These are phyloP conservation scores for Zapornia atra DNA, from an alignment of 2,113 vertebrate species.

Conservation along the genomic window DNA sequence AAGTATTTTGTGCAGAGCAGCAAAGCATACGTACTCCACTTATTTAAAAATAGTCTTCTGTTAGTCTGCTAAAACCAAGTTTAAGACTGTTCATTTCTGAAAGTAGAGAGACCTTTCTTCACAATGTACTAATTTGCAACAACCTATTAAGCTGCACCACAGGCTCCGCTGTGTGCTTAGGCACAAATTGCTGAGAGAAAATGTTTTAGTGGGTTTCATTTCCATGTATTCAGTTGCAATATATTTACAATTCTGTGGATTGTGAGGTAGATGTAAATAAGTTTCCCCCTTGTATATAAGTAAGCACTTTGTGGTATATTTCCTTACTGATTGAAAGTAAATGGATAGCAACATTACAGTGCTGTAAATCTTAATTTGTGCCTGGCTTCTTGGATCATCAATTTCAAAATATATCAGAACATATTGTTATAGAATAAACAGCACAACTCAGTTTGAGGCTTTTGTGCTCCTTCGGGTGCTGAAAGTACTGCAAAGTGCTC, in stretches of 20 bases:
- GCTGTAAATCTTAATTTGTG: constrained; percentile 21
- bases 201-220: neutral
- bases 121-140: neutral
- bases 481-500: neutral
- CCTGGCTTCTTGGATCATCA: constrained; percentile 3
- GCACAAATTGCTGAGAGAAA: constrained; percentile 17
- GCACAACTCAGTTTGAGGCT: neutral
- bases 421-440: constrained; percentile 30
- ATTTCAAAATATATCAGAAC: constrained; percentile 24
- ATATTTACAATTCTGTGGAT: neutral
- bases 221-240: neutral
- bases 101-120: neutral
- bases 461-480: neutral
- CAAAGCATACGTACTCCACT: neutral
- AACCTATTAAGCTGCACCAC: neutral
- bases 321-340: constrained; percentile 21
- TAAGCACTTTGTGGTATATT: neutral
- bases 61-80: neutral
- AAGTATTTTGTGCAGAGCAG: neutral
- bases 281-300: neutral
- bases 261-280: neutral
- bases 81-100: neutral
- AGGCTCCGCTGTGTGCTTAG: neutral
- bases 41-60: neutral
- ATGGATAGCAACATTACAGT: neutral